phyloP scores from a whole-genome alignment of 2,888 invertebrate genomes.

The Eretmocerus hayati region DNA sequence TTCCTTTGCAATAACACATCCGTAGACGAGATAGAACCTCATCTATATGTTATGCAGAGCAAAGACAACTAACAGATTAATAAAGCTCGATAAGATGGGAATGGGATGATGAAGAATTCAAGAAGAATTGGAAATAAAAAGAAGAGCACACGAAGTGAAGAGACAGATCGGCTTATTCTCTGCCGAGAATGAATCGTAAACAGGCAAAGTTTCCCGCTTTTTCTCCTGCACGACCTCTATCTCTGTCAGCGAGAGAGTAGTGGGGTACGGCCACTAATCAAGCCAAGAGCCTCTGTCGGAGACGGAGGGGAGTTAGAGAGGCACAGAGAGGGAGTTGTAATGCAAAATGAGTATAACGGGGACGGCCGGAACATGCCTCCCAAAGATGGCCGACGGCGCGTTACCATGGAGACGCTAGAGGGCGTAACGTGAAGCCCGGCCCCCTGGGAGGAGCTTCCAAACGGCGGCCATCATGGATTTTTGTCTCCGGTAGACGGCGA shows the following conservation, averaged over 20 bases:
- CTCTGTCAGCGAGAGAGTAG: neutral
- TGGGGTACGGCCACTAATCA: conserved; percentile 6
- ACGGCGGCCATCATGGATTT: conserved; percentile 37
- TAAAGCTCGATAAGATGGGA: too few relatives aligned
- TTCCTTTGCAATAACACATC: too few relatives aligned
- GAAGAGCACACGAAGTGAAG: too few relatives aligned
- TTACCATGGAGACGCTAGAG: conserved; percentile 33
- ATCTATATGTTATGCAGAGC: too few relatives aligned
- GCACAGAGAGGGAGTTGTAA: conserved; percentile 8
- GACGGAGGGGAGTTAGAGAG: neutral
- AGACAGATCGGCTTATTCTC: too few relatives aligned
- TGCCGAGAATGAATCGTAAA: conserved; percentile 6
- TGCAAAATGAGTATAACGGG: conserved; percentile 24
- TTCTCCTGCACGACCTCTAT: conserved; percentile 4
- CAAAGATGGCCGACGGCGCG: conserved; percentile 39
- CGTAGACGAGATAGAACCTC: too few relatives aligned
- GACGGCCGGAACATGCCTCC: conserved; percentile 35
- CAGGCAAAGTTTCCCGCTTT: conserved; percentile 17
- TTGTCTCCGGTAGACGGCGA: conserved; percentile 35
- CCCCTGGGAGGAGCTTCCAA: conserved; percentile 32
- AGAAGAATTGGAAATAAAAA: too few relatives aligned
- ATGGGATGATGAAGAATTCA: too few relatives aligned
- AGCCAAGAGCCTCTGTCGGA: neutral
- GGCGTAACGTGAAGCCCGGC: conserved; percentile 24
- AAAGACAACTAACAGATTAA: too few relatives aligned